Evolutionary conservation across 1,140 invertebrate genomes (phyloP).

Genomic region (Heliothis virescens): DNA sequence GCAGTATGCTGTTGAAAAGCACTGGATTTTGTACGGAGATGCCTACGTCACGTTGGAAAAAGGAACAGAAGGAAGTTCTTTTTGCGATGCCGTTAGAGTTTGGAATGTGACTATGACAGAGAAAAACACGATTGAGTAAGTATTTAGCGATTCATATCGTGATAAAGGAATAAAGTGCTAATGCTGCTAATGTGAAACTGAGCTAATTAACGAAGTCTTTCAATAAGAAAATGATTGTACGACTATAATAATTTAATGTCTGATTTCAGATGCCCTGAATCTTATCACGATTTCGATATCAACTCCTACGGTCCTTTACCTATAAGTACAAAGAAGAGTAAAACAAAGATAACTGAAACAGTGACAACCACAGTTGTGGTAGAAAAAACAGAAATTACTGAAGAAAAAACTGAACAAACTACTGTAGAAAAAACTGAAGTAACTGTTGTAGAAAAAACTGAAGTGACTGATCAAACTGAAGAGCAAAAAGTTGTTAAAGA

Average conservation of each 20-base stretch:
- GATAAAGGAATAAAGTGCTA: too few species aligned
- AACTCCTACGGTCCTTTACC: background rate
- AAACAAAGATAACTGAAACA: too few species aligned
- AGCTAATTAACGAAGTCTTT: too few species aligned
- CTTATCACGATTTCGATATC: constrained; percentile 21
- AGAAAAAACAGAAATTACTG: too few species aligned
- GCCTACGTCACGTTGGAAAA: constrained; percentile 66
- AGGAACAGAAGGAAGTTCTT: constrained; percentile 60
- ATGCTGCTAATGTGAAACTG: too few species aligned
- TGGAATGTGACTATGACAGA: constrained; percentile 63
- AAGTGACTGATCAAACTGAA: too few species aligned
- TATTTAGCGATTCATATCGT: constrained; percentile 1
- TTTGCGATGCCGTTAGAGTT: constrained; percentile 67
- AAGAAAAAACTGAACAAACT: too few species aligned
- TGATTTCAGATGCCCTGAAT: constrained; percentile 14
- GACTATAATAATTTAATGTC: background rate
- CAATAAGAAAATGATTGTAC: too few species aligned
- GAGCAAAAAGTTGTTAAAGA: too few species aligned
- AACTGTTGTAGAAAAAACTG: too few species aligned
- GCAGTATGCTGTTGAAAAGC: constrained; percentile 64
- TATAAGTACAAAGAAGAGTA: background rate
- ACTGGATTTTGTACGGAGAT: constrained; percentile 65
- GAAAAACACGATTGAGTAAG: constrained; percentile 68
- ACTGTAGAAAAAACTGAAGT: too few species aligned
- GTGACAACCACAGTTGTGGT: too few species aligned